phyloP scores from a whole-genome alignment of 2,888 invertebrate species.

The Adineta ricciae region DNA sequence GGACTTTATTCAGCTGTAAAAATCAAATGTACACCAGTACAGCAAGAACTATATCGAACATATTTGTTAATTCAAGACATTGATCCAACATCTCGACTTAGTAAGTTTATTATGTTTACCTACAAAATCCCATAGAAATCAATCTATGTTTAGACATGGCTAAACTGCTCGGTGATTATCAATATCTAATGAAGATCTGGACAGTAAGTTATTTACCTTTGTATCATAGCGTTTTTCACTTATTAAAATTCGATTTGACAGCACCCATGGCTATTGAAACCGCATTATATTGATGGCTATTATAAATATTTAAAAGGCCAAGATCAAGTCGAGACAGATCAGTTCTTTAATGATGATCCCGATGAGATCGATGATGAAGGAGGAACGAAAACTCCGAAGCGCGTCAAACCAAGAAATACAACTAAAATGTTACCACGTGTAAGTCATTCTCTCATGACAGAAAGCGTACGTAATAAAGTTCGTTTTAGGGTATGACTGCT shows the following conservation, averaged over 20 bases:
- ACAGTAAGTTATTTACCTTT: constrained; percentile 40
- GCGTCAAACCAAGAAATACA: background rate
- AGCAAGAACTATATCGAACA: constrained; percentile 29
- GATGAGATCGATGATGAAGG: constrained; percentile 35
- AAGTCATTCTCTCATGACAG: background rate
- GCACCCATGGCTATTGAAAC: constrained; percentile 55
- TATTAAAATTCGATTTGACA: background rate
- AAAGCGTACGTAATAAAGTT: background rate
- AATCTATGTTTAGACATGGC: background rate
- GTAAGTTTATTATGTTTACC: background rate
- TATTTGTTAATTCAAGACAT: constrained; percentile 24
- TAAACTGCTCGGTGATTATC: constrained; percentile 57
- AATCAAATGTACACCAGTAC: constrained; percentile 65
- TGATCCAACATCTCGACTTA: background rate
- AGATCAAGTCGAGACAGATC: constrained; percentile 35
- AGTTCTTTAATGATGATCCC: constrained; percentile 57
- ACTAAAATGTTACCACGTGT: background rate
- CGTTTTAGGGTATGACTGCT: too few relatives aligned
- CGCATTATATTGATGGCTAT: constrained; percentile 39
- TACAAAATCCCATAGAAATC: background rate
- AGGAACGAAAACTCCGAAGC: background rate
- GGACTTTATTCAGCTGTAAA: constrained; percentile 90
- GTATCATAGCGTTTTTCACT: background rate
- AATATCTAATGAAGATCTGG: constrained; percentile 54
- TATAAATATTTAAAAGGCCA: constrained; percentile 39